Conservation (phyloP, 2,888 invertebrate genomes). For the Chrysomela aeneicollis region DNA sequence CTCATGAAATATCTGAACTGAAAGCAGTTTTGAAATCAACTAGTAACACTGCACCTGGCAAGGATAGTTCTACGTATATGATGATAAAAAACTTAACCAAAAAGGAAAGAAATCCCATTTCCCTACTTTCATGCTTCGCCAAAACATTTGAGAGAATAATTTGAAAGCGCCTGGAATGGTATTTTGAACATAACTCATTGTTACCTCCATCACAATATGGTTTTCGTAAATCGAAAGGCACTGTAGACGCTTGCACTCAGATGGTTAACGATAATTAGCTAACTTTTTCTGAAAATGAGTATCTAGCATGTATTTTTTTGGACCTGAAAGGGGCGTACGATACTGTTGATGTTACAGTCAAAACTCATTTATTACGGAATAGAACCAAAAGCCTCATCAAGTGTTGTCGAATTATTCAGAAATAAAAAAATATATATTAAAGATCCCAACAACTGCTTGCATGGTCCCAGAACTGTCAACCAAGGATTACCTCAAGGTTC, state of each 20-base stretch:
- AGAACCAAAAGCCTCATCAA: neutral
- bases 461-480: too few species aligned
- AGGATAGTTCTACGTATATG: too few species aligned
- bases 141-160: slow-evolving; percentile 9
- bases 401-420: neutral
- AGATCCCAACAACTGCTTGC: neutral
- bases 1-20: neutral
- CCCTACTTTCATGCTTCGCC: neutral
- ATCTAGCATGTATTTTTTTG: too few species aligned
- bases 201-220: too few species aligned
- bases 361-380: neutral
- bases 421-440: too few species aligned
- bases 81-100: neutral
- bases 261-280: neutral
- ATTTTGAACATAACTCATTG: too few species aligned
- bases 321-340: slow-evolving; percentile 10
- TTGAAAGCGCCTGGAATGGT: neutral
- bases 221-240: too few species aligned
- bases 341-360: neutral
- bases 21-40: neutral
- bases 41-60: slow-evolving; percentile 1
- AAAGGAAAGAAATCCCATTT: neutral
- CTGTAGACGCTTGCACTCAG: too few species aligned
- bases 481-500: too few species aligned
- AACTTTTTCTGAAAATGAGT: slow-evolving; percentile 6